Base-by-base conservation (phyloP, 2,113 vertebrate species). In the Zingel zingel region DNA sequence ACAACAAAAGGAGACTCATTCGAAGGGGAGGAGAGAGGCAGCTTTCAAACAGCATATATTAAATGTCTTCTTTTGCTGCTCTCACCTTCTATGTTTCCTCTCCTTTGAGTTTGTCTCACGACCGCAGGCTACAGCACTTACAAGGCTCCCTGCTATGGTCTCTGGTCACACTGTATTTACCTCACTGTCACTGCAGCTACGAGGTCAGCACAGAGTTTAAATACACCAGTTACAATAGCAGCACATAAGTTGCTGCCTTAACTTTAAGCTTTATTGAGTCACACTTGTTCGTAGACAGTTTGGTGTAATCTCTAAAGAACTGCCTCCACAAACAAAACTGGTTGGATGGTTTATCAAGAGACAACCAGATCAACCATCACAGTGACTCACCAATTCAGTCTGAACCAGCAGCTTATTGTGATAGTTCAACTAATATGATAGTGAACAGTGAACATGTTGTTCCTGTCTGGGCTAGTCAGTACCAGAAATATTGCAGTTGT, bases 1-100 rank as follows among this genome's bases (percentile, higher is more conserved):
- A 80, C 84, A 87, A 92, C 81, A 90, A 88, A 89, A 88, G 85
- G 50, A 71, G 65, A 79, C 61, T 61, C 33, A n/a, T 64, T 51
- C 7, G 6, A 73, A 43, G n/a, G 50, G 62, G 75, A 75, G 65
- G 59, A 64, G 71, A 57, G 76, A 83, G 73, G 51, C 16, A n/a
- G 61, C 79, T 83, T 90, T 90, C 86, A 91, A 91, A 90, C 83
- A 53, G 90, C 86, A 87, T 91, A 86, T 76, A 79, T 87, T 81
- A 84, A 83, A 86, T 63, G 53, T 88, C 86, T 86, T 87, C 71
- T 79, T 85, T 23, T 69, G 67, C 81, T 6, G 81, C 81, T 53
- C 84, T 82, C 78, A 71, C 85, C 77, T 82, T 86, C 71, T 63
- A 68, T 15, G 70, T 43, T n/a, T 51, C 73, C 81, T 30, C 77